phyloP scores from a whole-genome alignment of 2,797 vertebrate species.

The Cottoperca gobio region DNA sequence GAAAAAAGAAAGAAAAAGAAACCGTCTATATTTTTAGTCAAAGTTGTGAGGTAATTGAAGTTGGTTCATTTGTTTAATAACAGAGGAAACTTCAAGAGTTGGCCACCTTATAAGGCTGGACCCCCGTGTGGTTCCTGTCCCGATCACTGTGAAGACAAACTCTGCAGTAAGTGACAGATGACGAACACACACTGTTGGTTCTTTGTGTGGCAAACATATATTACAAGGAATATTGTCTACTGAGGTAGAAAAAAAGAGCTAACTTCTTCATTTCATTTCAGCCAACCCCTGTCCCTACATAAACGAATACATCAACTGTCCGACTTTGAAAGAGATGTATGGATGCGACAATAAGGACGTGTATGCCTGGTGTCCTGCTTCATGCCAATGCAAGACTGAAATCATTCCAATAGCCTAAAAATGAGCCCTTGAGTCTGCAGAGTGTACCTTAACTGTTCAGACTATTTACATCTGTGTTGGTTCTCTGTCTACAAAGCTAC shows the following conservation, averaged over 20 bases:
- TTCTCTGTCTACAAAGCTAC: background rate
- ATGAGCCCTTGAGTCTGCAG: background rate
- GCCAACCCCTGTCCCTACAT: conserved; percentile 81
- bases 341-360: conserved; percentile 53
- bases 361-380: conserved; percentile 58
- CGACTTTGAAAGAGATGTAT: background rate
- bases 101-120: conserved; percentile 73
- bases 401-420: conserved; percentile 74
- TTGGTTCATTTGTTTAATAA: conserved; percentile 22
- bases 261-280: conserved; percentile 46
- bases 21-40: background rate
- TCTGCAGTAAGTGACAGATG: conserved; percentile 81
- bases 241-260: background rate
- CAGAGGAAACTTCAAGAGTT: conserved; percentile 80
- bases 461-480: background rate
- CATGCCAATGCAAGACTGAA: conserved; percentile 68
- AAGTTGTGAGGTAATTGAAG: too few species aligned
- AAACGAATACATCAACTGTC: conserved; percentile 74
- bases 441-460: background rate
- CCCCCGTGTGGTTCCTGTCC: conserved; percentile 73
- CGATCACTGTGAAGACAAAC: conserved; percentile 69
- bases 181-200: background rate
- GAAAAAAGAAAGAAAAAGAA: background rate
- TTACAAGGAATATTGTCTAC: background rate
- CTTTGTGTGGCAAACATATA: background rate